phyloP scores from a whole-genome alignment of 2,113 vertebrate species.

The Burhinus oedicnemus region DNA sequence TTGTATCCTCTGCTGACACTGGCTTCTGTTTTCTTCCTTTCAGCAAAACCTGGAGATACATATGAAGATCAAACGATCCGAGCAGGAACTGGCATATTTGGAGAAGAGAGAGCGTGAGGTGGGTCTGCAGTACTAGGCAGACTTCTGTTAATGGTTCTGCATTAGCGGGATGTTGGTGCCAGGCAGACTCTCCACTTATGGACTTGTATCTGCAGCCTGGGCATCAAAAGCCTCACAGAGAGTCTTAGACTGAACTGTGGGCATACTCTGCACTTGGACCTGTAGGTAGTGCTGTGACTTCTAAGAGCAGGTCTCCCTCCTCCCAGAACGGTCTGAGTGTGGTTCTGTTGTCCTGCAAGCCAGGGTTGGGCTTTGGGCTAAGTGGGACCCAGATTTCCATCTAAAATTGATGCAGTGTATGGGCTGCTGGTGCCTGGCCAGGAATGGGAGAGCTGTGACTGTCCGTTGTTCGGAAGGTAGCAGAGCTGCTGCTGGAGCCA shows the following conservation, averaged over 20 bases:
- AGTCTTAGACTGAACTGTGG: background rate
- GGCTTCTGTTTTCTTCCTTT: conserved; percentile 30
- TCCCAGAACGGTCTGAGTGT: background rate
- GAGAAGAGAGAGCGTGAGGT: conserved; percentile 93
- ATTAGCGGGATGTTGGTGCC: background rate
- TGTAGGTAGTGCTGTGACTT: background rate
- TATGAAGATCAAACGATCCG: conserved; percentile 92
- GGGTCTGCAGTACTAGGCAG: background rate
- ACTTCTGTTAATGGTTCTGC: background rate
- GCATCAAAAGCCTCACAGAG: background rate
- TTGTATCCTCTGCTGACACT: background rate
- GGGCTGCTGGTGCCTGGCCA: background rate
- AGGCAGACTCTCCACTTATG: background rate
- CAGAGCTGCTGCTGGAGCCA: background rate
- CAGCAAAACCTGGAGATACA: conserved; percentile 99
- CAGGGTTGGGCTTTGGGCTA: background rate
- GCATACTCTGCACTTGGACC: background rate
- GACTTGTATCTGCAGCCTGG: background rate
- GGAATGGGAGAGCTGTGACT: background rate
- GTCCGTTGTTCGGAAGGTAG: background rate
- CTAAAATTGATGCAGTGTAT: background rate
- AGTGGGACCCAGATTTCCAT: background rate
- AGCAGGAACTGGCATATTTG: conserved; percentile 92
- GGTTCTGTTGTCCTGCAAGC: background rate
- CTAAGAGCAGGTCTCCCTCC: background rate